Percentiles rank a stretch among this genome's conserved stretches.
Evolutionary conservation across 1,140 invertebrate genomes (phyloP).

Genomic region (Adelges cooleyi): DNA sequence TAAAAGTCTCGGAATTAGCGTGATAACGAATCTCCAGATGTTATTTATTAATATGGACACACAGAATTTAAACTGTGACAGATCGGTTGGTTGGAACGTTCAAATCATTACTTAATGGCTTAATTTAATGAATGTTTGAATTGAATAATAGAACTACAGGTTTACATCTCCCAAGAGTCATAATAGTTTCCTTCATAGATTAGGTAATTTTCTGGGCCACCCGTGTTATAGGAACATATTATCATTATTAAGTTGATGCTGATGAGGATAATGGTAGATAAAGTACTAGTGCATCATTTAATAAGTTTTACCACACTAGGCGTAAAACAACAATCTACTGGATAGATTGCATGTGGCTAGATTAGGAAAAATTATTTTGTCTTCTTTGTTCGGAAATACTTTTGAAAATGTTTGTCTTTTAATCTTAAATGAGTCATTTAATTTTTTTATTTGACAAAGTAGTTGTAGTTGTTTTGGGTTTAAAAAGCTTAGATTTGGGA

Average conservation of each 20-base stretch:
- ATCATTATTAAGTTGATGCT: constrained; percentile 32
- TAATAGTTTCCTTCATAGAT: constrained; percentile 83
- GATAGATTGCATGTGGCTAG: background rate
- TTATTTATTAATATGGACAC: constrained; percentile 16
- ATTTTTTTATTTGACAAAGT: constrained; percentile 18
- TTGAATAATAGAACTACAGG: constrained; percentile 61
- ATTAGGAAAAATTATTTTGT: constrained; percentile 2
- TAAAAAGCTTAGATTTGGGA: constrained; percentile 3
- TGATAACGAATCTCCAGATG: constrained; percentile 40
- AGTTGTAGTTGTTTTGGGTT: constrained; percentile 4
- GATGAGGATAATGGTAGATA: constrained; percentile 6
- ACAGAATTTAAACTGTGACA: constrained; percentile 15
- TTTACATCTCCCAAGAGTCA: constrained; percentile 72
- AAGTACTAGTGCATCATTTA: constrained; percentile 22
- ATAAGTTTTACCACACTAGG: constrained; percentile 13
- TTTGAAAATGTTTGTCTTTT: background rate
- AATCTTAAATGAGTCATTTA: constrained; percentile 24
- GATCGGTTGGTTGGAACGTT: background rate
- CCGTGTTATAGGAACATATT: constrained; percentile 77
- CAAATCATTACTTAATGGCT: constrained; percentile 24
- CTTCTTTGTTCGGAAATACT: background rate
- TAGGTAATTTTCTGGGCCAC: constrained; percentile 71
- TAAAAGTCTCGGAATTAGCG: constrained; percentile 56
- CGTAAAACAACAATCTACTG: constrained; percentile 22
- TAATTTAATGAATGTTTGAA: constrained; percentile 42